Conservation (phyloP, 2,797 vertebrate species). For the Anas bahamensis region DNA sequence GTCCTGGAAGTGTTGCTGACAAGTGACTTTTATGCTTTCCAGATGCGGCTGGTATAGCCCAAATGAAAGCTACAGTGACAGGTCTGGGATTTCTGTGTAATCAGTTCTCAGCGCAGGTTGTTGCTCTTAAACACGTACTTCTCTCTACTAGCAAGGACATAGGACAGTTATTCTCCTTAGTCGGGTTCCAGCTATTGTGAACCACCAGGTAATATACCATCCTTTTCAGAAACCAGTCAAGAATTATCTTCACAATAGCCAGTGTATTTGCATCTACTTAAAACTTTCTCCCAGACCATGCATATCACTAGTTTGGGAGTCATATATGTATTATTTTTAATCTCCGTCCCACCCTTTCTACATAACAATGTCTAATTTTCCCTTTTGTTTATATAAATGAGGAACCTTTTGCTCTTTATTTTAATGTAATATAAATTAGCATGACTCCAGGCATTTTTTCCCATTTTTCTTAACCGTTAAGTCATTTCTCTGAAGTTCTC, state of each 20-base stretch:
- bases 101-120: not conserved
- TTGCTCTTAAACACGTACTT: not conserved
- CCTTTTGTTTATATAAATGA: not conserved
- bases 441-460: not conserved
- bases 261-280: not conserved
- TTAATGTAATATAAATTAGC: not conserved
- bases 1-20: not conserved
- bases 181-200: not conserved
- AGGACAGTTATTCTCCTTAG: not conserved
- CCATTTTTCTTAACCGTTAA: not conserved
- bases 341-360: not conserved
- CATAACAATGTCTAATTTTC: not conserved
- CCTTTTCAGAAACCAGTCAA: not conserved
- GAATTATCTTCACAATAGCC: not conserved
- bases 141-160: not conserved
- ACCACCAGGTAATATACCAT: not conserved
- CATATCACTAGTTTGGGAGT: not conserved
- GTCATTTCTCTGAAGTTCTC: not conserved
- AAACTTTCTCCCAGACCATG: not conserved
- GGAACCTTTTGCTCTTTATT: not conserved
- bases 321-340: not conserved
- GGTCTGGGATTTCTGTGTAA: not conserved
- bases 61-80: not conserved
- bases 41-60: not conserved
- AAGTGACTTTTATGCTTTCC: not conserved